These are phyloP conservation scores for Neomicropteryx cornuta DNA, from an alignment of 1,140 invertebrate genomes.

Conservation along the genomic window DNA sequence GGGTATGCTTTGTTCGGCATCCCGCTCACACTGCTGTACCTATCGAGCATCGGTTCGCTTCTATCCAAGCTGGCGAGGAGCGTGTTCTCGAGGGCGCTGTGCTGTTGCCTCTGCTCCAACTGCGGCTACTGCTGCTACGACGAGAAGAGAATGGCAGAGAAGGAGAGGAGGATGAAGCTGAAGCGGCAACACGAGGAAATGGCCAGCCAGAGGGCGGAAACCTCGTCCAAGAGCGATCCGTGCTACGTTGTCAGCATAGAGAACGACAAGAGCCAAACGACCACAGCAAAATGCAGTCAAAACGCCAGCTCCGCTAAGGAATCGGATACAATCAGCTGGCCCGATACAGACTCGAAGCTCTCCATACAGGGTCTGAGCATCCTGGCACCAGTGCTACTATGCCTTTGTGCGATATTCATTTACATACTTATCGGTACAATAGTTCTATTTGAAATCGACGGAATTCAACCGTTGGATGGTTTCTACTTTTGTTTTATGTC, in stretches of 20 bases:
- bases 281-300: conserved; percentile 31
- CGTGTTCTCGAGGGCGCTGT: conserved; percentile 71
- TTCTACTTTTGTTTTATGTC: conserved; percentile 94
- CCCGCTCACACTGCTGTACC: conserved; percentile 80
- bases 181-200: conserved; percentile 70
- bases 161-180: conserved; percentile 66
- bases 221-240: conserved; percentile 46
- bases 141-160: conserved; percentile 73
- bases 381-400: conserved; percentile 67
- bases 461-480: conserved; percentile 77
- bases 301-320: no score
- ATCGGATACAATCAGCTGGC: conserved; percentile 39
- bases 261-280: conserved; percentile 30
- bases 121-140: conserved; percentile 81
- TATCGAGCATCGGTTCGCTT: conserved; percentile 73
- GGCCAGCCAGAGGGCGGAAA: conserved; percentile 49
- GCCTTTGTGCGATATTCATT: conserved; percentile 67
- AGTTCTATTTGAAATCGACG: conserved; percentile 74
- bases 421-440: conserved; percentile 82
- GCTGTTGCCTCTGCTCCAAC: conserved; percentile 75
- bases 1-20: conserved; percentile 83
- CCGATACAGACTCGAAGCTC: conserved; percentile 54
- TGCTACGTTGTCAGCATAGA: conserved; percentile 54
- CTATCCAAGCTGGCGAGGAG: conserved; percentile 78
- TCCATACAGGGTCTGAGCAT: conserved; percentile 68